Conservation (phyloP, 2,113 vertebrate genomes). For the Ailuropoda melanoleuca region DNA sequence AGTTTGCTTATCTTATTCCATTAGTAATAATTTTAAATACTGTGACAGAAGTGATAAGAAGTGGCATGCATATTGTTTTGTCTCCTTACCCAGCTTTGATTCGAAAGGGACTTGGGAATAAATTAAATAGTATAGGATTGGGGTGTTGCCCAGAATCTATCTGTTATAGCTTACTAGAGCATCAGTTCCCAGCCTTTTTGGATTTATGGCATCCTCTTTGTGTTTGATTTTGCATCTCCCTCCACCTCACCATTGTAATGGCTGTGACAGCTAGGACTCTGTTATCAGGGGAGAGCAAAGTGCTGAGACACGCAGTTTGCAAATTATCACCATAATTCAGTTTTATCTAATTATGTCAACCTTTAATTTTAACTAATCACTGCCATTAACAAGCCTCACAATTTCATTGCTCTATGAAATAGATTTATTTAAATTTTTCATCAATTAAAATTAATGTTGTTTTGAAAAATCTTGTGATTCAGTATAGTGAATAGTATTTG, state of each 20-base stretch:
- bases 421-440: slow-evolving; percentile 17
- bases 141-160: neutral
- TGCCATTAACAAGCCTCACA: neutral
- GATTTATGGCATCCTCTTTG: neutral
- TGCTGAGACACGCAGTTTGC: neutral
- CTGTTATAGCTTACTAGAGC: neutral
- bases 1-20: neutral
- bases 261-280: neutral
- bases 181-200: neutral
- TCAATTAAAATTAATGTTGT: slow-evolving; percentile 23
- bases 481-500: neutral
- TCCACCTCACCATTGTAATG: neutral
- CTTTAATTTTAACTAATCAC: slow-evolving; percentile 50
- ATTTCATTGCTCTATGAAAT: neutral
- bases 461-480: neutral
- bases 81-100: neutral
- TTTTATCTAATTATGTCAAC: neutral
- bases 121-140: neutral
- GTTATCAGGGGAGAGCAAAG: neutral
- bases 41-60: neutral
- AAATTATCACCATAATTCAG: neutral
- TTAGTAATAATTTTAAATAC: neutral
- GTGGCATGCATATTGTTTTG: neutral
- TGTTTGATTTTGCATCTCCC: neutral
- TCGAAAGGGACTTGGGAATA: neutral